These are phyloP conservation scores for Oscheius myriophilus DNA, from an alignment of 2,888 invertebrate genomes.

Conservation along the genomic window DNA sequence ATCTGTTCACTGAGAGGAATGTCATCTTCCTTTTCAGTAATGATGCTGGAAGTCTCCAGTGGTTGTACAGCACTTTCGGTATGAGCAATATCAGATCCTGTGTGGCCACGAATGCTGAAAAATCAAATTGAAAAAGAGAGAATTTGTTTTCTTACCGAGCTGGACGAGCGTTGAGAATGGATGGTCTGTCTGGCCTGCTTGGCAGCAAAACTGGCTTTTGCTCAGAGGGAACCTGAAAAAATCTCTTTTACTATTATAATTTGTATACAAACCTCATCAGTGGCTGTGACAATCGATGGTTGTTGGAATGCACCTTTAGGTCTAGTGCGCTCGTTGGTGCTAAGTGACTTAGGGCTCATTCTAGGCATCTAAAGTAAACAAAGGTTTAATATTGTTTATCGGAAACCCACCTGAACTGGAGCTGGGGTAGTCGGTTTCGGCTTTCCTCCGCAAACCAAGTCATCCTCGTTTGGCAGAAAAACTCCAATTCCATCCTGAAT, in stretches of 20 bases:
- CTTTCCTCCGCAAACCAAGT: slow-evolving; percentile 61
- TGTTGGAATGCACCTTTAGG: slow-evolving; percentile 36
- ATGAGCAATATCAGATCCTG: slow-evolving; percentile 23
- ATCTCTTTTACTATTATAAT: too few relatives aligned
- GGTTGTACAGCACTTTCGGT: slow-evolving; percentile 2
- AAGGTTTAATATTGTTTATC: slow-evolving; percentile 14
- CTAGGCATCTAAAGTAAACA: slow-evolving; percentile 24
- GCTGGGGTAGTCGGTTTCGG: slow-evolving; percentile 33
- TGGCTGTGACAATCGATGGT: slow-evolving; percentile 13
- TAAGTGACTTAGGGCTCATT: slow-evolving; percentile 15
- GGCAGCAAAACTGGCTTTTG: slow-evolving; percentile 11
- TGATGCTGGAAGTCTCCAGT: not conserved
- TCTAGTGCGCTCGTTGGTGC: not conserved
- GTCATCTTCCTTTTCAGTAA: not conserved
- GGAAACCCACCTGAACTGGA: slow-evolving; percentile 15
- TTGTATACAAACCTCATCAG: not conserved
- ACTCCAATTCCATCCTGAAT: slow-evolving; percentile 69
- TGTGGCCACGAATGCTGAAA: slow-evolving; percentile 14
- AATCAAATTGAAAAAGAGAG: not conserved
- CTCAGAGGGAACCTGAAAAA: not conserved
- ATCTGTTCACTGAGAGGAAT: not conserved
- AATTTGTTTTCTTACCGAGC: not conserved
- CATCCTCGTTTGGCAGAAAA: slow-evolving; percentile 60
- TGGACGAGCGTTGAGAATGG: slow-evolving; percentile 19
- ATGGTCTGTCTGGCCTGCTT: slow-evolving; percentile 11